Percentiles rank a stretch among this genome's conserved stretches.
These are phyloP conservation scores for Hoplodrina blanda DNA, from an alignment of 2,888 invertebrate genomes.

Conservation along the genomic window DNA sequence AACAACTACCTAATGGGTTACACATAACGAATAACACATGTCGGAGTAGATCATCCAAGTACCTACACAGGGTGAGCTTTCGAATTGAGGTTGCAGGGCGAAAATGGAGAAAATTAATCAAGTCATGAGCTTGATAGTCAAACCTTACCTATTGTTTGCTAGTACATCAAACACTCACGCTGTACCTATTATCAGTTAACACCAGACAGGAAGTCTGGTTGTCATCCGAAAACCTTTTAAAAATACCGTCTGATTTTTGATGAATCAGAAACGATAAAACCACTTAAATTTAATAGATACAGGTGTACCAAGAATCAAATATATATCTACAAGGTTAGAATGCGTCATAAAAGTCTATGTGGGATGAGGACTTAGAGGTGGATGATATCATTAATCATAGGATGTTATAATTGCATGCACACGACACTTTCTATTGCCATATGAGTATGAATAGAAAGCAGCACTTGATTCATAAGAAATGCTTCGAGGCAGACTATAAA, in stretches of 20 bases:
- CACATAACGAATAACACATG: neutral
- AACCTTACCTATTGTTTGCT: neutral
- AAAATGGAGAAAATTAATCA: neutral
- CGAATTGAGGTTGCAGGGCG: neutral
- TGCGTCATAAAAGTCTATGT: conserved; percentile 36
- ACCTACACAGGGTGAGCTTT: neutral
- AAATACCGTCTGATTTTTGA: neutral
- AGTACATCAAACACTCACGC: neutral
- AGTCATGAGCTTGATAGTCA: neutral
- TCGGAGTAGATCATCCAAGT: neutral
- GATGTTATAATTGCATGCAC: conserved; percentile 45
- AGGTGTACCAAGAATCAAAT: conserved; percentile 26
- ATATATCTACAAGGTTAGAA: conserved; percentile 15
- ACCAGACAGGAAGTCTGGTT: neutral
- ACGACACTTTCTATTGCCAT: conserved; percentile 47
- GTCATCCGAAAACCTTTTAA: neutral
- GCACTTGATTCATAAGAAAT: conserved; percentile 22
- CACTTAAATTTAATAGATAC: conserved; percentile 14
- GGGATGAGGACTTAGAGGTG: conserved; percentile 25
- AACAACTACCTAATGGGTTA: neutral
- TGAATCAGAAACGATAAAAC: conserved; percentile 25
- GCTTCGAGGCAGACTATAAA: conserved; percentile 28
- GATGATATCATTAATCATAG: conserved; percentile 46
- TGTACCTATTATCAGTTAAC: neutral
- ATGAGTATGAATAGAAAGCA: conserved; percentile 43